Evolutionary conservation across 2,797 vertebrate species (phyloP), one percentile per base, ranked within the genome.

Genomic region (Muscicapa comitata): DNA sequence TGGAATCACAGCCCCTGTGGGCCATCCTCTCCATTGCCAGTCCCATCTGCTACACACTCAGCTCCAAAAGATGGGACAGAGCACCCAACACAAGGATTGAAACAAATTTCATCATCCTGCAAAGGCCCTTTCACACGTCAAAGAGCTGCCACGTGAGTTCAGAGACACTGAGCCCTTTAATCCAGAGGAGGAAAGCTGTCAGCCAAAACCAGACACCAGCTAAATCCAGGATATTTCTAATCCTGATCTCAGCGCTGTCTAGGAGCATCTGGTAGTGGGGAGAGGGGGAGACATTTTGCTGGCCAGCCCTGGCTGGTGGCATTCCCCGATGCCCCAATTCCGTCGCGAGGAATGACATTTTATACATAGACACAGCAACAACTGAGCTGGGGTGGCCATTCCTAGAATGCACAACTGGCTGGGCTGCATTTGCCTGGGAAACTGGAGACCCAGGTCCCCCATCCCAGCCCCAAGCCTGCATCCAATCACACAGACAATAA

Each of bases 331-430:
- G 76, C 82, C 87, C 79, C 82, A 77, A 72, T 75, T 94, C 92
- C 6, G 26, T 71, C 0, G 0, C 0, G 21, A 94, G 92, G 93
- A 96, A 94, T 96, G 95, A 62, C 93, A 95, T 96, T 95, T 96
- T 78, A 93, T 70, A 86, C 94, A 95, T 94, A 79, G 40, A 2
- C 95, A 75, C 65, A 43, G 85, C 75, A 96, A 94, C 96, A 96
- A 96, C 95, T 95, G 96, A 95, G 94, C 94, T 96, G 90, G 92
- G 86, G 62, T 93, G 93, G 66, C 18, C 82, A 96, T 96, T 96
- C 95, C 95, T 96, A 96, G 95, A 95, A 96, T 96, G 95, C 96
- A 96, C 96, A 96, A 95, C 96, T 95, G 95, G 93, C 95, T 94
- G 91, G 92, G 92, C 86, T 94, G 94, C 94, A 95, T 84, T 94